These are phyloP conservation scores for Pogona vitticeps DNA, from an alignment of 2,113 vertebrate species.

Conservation along the genomic window DNA sequence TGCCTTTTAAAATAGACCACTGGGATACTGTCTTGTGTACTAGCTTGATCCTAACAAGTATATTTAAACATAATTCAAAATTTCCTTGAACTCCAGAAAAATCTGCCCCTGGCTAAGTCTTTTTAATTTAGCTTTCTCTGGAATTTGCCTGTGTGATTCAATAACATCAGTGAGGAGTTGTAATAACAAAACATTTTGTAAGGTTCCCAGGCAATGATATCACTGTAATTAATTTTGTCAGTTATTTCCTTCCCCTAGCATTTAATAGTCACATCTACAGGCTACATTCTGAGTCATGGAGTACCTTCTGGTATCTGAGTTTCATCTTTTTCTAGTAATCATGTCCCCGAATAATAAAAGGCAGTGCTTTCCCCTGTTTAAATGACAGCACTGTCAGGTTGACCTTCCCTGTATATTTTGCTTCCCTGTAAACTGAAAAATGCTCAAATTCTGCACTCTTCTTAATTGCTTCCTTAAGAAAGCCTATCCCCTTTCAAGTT, in stretches of 20 bases:
- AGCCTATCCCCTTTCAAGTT: not conserved
- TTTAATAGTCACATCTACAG: conserved; percentile 43
- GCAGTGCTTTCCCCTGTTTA: conserved; percentile 36
- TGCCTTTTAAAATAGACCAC: not conserved
- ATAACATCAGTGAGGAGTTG: conserved; percentile 46
- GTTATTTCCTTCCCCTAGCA: conserved; percentile 58
- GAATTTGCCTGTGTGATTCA: conserved; percentile 59
- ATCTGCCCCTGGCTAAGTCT: conserved; percentile 31
- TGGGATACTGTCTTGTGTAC: not conserved
- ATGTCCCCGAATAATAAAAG: not conserved
- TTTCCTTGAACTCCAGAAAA: conserved; percentile 10
- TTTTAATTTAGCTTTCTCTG: conserved; percentile 42
- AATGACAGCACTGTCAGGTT: conserved; percentile 35
- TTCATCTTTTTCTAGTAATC: conserved; percentile 26
- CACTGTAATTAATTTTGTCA: conserved; percentile 63
- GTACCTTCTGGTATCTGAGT: conserved; percentile 54
- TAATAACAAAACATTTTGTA: conserved; percentile 55
- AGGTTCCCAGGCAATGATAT: conserved; percentile 58
- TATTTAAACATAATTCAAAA: conserved; percentile 38
- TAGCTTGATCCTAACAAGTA: conserved; percentile 25
- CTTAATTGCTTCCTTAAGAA: conserved; percentile 3
- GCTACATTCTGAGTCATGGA: conserved; percentile 65
- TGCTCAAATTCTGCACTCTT: conserved; percentile 10
- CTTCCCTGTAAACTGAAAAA: conserved; percentile 34
- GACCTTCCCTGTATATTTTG: conserved; percentile 28